Percentiles rank a stretch among this genome's conserved stretches.
These are phyloP conservation scores for Hetaerina americana DNA, from an alignment of 1,140 invertebrate genomes.

Conservation along the genomic window DNA sequence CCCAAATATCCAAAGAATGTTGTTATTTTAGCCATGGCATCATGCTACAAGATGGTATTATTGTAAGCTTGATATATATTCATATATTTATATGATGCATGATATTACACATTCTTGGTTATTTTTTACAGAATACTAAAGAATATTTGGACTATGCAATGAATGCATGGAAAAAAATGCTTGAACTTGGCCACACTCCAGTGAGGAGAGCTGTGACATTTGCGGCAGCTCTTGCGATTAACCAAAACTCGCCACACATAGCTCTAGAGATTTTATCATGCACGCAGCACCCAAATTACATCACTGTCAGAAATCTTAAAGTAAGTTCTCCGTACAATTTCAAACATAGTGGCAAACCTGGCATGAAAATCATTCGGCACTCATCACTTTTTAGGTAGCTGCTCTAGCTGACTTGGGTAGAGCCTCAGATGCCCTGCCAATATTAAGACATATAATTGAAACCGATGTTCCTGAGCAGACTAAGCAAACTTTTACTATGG, in stretches of 20 bases:
- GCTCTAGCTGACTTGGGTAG: conserved; percentile 44
- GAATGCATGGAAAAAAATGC: conserved; percentile 42
- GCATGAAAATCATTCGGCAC: too few species aligned
- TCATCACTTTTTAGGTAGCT: conserved; percentile 30
- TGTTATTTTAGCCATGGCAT: conserved; percentile 46
- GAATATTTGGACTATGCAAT: conserved; percentile 51
- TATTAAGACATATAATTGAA: conserved; percentile 42
- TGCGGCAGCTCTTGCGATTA: conserved; percentile 47
- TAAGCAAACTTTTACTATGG: conserved; percentile 38
- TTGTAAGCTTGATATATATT: conserved; percentile 5
- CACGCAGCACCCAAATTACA: conserved; percentile 39
- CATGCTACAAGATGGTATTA: conserved; percentile 61
- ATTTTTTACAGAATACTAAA: conserved; percentile 47
- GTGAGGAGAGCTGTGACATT: conserved; percentile 45
- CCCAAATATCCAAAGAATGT: conserved; percentile 50
- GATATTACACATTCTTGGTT: too few species aligned
- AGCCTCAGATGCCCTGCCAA: conserved; percentile 45
- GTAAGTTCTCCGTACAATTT: conserved; percentile 23
- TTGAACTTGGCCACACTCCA: conserved; percentile 34
- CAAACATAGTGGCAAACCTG: neutral
- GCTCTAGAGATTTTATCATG: conserved; percentile 48
- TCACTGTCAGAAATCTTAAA: conserved; percentile 53
- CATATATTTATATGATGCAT: neutral
- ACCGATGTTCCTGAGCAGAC: conserved; percentile 32
- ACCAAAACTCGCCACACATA: conserved; percentile 47